These are phyloP conservation scores for Dryoscopus gambensis DNA, from an alignment of 2,113 vertebrate species.

Conservation along the genomic window DNA sequence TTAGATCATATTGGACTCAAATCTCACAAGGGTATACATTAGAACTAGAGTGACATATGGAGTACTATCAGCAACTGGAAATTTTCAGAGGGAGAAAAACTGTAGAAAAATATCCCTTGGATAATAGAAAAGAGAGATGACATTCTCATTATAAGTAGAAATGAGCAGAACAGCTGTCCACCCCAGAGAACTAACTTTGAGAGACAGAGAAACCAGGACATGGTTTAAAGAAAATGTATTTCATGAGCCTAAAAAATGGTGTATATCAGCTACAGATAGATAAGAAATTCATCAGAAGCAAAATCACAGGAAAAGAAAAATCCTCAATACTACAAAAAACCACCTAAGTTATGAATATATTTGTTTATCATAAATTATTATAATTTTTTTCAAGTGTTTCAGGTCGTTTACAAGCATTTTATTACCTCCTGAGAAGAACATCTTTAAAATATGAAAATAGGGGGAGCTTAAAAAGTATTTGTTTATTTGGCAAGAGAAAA, in stretches of 20 bases:
- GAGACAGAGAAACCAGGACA: background rate
- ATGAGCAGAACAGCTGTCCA: background rate
- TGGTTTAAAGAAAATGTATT: background rate
- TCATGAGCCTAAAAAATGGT: background rate
- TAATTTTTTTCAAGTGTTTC: background rate
- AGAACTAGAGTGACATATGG: background rate
- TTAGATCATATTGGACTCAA: background rate
- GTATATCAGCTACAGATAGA: background rate
- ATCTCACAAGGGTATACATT: background rate
- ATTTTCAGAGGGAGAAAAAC: background rate
- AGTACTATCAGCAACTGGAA: background rate
- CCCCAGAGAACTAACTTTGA: background rate
- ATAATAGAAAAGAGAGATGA: background rate
- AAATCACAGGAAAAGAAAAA: background rate
- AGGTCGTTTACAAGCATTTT: background rate
- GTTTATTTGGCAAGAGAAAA: background rate
- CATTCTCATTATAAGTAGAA: background rate
- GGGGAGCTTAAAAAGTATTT: background rate
- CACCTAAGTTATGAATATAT: background rate
- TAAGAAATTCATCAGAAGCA: background rate
- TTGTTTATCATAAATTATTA: background rate
- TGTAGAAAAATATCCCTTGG: background rate
- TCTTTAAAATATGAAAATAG: background rate
- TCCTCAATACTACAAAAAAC: rapidly evolving
- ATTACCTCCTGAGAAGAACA: background rate